A percentile compares a stretch with the other conserved stretches of the same genome.
Conservation (phyloP, 2,113 vertebrate species). For the Ameiurus melas region DNA sequence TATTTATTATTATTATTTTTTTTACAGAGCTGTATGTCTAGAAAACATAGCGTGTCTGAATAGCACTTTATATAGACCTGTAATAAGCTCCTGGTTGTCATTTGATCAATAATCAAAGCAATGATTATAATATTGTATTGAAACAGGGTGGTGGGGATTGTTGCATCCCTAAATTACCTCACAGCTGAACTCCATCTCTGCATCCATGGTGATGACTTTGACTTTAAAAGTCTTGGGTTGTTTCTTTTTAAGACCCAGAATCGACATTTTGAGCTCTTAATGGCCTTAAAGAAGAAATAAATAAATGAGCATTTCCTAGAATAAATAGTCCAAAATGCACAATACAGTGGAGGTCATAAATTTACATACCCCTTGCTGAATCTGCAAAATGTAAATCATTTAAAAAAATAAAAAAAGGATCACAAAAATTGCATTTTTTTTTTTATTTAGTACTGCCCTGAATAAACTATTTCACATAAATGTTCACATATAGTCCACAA, state of each 20-base stretch:
- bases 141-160: no score
- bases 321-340: not conserved
- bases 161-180: conserved; percentile 73
- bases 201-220: conserved; percentile 88
- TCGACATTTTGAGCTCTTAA: conserved; percentile 76
- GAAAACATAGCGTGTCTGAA: no score
- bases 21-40: no score
- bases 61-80: not conserved
- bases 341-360: not conserved
- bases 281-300: conserved; percentile 5
- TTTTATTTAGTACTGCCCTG: no score
- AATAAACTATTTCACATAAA: no score
- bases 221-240: conserved; percentile 92
- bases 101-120: not conserved
- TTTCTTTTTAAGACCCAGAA: conserved; percentile 89
- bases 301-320: not conserved
- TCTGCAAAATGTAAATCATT: no score
- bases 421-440: no score
- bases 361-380: no score
- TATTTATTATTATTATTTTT: no score
- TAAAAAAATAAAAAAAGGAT: no score
- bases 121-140: not conserved
- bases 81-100: not conserved
- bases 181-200: conserved; percentile 92
- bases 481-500: no score